Evolutionary conservation across 2,888 invertebrate genomes (phyloP), one percentile per base, ranked within the genome.

Genomic region (Chymomyza caudatula): DNA sequence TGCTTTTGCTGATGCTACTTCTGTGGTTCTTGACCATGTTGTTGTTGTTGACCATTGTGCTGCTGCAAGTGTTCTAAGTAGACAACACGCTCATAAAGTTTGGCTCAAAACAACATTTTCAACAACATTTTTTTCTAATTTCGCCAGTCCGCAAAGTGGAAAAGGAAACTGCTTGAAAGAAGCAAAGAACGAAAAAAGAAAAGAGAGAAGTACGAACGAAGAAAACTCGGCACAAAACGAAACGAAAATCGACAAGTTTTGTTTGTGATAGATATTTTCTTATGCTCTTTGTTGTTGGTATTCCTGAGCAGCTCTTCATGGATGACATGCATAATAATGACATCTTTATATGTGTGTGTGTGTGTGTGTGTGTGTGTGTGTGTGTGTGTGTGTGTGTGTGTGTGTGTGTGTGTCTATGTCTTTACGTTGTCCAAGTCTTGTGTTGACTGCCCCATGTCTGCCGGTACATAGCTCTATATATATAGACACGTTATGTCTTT

Each of bases 241-340:
- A 54, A 29, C 37, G 57, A 42, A 61, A 67, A 64, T 64, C 49
- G 49, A 49, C 55, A 59, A 54, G 59, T 51, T 55, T 63, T 22
- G 6, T 43, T 66, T 60, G 55, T 60, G 47, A 66, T 63, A 56
- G 52, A 56, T 56, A 63, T 49, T 23, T 47, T 59, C n/a, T 49
- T 22, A 29, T 47, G 29, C 49, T 47, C 29, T 51, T 51, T 22
- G 51, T 51, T 43, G 5, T 56, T 51, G 15, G 29, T 51, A 29
- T 13, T 13, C 2, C 13, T 17, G 8, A 43, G n/a, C 15, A 55
- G 42, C 20, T 44, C 29, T 53, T 53, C 55, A 37, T 42, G 58
- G 68, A 67, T 69, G 76, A 76, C 77, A 74, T 76, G 78, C 78
- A 78, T 78, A 77, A 74, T 78, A 77, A 78, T 77, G 76, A 68